Evolutionary conservation across 1,140 invertebrate species (phyloP).

Genomic region (Drosophila kikkawai): DNA sequence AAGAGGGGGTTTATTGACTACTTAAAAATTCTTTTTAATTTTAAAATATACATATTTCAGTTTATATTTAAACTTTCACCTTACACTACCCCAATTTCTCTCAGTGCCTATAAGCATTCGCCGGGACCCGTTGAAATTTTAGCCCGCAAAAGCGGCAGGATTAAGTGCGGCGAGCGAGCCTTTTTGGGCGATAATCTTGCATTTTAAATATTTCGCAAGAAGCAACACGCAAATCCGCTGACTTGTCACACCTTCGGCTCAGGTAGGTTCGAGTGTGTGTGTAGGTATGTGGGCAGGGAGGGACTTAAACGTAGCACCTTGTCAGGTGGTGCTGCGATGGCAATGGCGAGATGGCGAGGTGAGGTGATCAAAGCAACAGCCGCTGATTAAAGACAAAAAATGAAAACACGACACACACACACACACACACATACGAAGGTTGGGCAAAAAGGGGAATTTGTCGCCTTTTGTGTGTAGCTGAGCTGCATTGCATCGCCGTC

Average conservation of each 20-base stretch:
- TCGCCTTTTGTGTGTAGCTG: constrained; percentile 66
- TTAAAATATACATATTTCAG: too few species aligned
- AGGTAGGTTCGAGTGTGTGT: constrained; percentile 17
- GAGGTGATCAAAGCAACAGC: constrained; percentile 75
- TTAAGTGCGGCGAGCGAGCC: constrained; percentile 62
- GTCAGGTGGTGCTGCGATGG: constrained; percentile 41
- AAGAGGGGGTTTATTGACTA: too few species aligned
- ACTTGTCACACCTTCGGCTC: constrained; percentile 75
- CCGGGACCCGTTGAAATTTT: constrained; percentile 5
- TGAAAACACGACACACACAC: constrained; percentile 40
- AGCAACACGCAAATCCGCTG: constrained; percentile 81
- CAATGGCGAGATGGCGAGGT: constrained; percentile 21
- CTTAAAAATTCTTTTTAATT: too few species aligned
- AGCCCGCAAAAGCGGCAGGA: constrained; percentile 58
- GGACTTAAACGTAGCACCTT: constrained; percentile 58
- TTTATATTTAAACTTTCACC: neutral
- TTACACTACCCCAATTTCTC: neutral
- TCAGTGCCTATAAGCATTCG: constrained; percentile 6
- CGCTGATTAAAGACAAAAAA: constrained; percentile 75
- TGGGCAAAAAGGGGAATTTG: constrained; percentile 74
- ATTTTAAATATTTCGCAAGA: constrained; percentile 81
- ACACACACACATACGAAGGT: neutral
- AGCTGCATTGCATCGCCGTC: constrained; percentile 50
- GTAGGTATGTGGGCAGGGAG: constrained; percentile 30
- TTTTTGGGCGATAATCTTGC: constrained; percentile 75